phyloP scores from a whole-genome alignment of 2,797 vertebrate species.

The Notoglanidium macrostoma region DNA sequence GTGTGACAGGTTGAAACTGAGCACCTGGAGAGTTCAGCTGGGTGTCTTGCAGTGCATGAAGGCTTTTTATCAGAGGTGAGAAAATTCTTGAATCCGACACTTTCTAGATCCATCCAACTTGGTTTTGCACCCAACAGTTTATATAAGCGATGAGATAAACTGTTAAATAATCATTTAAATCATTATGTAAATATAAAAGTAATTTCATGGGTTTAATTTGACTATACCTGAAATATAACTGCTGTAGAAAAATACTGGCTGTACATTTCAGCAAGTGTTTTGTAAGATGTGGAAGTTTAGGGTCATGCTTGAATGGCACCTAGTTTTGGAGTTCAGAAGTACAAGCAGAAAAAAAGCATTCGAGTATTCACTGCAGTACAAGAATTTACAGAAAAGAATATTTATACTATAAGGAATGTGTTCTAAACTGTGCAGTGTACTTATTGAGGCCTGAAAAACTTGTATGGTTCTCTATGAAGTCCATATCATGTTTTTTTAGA shows the following conservation, averaged over 20 bases:
- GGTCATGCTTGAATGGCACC: no score
- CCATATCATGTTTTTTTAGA: constrained; percentile 65
- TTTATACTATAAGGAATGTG: background rate
- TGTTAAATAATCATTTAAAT: no score
- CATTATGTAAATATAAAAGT: no score
- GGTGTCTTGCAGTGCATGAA: constrained; percentile 93
- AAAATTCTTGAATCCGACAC: background rate
- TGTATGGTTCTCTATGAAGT: background rate
- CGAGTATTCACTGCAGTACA: background rate
- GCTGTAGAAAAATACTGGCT: no score
- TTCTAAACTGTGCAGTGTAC: background rate
- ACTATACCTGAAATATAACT: no score
- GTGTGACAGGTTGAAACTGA: constrained; percentile 89
- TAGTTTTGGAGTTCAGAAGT: no score
- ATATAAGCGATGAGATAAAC: background rate
- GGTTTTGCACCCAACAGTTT: background rate
- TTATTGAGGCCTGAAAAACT: no score
- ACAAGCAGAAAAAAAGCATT: no score
- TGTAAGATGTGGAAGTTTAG: no score
- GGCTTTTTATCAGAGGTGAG: constrained; percentile 89
- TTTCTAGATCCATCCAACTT: background rate
- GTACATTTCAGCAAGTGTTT: no score
- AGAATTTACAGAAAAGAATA: background rate
- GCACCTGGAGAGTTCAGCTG: constrained; percentile 95
- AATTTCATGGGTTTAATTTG: no score